Percentiles rank a stretch among this genome's conserved stretches.
Evolutionary conservation across 2,113 vertebrate genomes (phyloP).

Genomic region (Andinoacara biseriatus): DNA sequence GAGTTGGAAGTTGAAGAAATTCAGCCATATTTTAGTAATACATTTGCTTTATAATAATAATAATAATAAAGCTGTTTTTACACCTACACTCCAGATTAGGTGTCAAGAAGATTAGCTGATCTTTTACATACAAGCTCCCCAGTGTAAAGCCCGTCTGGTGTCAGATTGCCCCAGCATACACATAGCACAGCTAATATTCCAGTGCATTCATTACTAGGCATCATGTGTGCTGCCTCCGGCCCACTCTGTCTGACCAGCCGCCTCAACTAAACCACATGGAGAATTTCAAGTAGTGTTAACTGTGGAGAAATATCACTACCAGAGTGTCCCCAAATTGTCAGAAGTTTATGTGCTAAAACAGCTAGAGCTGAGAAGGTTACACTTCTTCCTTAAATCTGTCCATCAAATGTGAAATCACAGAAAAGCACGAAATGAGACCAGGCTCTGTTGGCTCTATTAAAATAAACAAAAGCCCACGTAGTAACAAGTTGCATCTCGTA

Average conservation of each 20-base stretch:
- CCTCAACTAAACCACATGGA: conserved; percentile 1
- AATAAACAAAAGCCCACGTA: background rate
- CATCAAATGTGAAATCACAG: background rate
- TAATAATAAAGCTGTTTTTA: too few relatives aligned
- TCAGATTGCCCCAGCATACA: background rate
- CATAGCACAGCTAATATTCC: background rate
- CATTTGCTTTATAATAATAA: too few relatives aligned
- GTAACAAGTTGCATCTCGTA: background rate
- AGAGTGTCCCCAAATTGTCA: background rate
- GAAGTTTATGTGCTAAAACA: background rate
- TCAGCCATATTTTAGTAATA: background rate
- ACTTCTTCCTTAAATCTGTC: background rate
- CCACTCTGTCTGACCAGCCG: background rate
- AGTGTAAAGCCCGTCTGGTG: background rate
- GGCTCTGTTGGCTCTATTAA: background rate
- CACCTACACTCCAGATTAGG: too few relatives aligned
- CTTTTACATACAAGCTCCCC: background rate
- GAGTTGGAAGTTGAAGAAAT: background rate
- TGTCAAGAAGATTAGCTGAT: background rate
- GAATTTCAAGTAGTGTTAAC: background rate
- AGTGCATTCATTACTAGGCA: background rate
- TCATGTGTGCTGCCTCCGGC: background rate
- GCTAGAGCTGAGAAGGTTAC: background rate
- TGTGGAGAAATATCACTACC: background rate
- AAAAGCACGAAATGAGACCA: background rate